phyloP scores from a whole-genome alignment of 2,113 vertebrate genomes.

The Bufo gargarizans region DNA sequence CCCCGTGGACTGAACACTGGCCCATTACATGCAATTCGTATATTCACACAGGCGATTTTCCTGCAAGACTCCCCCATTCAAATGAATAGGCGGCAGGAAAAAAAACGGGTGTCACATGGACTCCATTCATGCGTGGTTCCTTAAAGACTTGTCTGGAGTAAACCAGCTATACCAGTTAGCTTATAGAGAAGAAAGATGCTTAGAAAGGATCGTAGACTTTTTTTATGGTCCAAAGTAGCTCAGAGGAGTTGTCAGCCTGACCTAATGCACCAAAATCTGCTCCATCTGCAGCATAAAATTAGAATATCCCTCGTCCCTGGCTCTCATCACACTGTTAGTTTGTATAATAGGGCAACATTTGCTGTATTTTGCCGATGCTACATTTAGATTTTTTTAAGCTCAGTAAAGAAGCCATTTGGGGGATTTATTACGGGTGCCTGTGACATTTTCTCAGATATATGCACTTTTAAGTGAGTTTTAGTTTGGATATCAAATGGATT shows the following conservation, averaged over 20 bases:
- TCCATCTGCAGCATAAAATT: not conserved
- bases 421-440: constrained; percentile 39
- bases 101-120: no score
- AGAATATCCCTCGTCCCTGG: not conserved
- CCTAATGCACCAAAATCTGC: not conserved
- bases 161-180: no score
- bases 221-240: not conserved
- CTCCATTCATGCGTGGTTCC: no score
- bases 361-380: constrained; percentile 34
- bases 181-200: no score
- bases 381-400: constrained; percentile 45
- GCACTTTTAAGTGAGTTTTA: constrained; percentile 55
- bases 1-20: no score
- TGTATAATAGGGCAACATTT: constrained; percentile 36
- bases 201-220: not conserved
- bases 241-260: not conserved
- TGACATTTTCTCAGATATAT: constrained; percentile 52
- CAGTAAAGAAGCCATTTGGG: constrained; percentile 40
- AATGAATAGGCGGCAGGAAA: no score
- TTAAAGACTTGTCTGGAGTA: no score
- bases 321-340: not conserved
- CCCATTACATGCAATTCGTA: no score
- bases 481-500: constrained; percentile 50
- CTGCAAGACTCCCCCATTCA: no score
- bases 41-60: no score